Base-by-base conservation (phyloP, 1,140 invertebrate genomes). In the Meloidogyne floridensis region DNA sequence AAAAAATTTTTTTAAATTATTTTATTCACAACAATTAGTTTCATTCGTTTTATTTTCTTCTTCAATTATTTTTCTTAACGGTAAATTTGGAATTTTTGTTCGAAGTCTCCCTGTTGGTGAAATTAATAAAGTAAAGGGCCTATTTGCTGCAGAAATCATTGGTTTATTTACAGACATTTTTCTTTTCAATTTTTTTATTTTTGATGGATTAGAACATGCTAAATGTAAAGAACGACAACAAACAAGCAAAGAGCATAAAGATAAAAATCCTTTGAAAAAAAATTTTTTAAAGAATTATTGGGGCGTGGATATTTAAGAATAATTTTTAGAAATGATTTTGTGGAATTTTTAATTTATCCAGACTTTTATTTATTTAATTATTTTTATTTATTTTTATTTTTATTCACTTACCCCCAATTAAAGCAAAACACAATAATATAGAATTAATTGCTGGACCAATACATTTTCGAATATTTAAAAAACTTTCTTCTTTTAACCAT, bases 401-500 rank as follows among this genome's bases (percentile, higher is more conserved):
- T 65, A 65, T 13, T 65, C n/a, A 65, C n/a, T n/a, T n/a, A 65
- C 59, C 59, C n/a, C 59, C 59, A 65, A 65, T 65, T 65, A 65
- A 65, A 13, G 59, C 59, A 65, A 65, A n/a, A 65, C 59, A 65
- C n/a, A 65, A 65, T 18, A 65, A 65, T n/a, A 65, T 18, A 65
- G 59, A 65, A 65, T 65, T 65, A 65, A 65, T 65, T 65, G 59
- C 7, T n/a, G 59, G 59, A 65, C n/a, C n/a, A 65, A 65, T 65
- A 65, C 59, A 65, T n/a, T n/a, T 15, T 65, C 59, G n/a, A n/a
- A 65, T 65, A 65, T 65, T 65, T 65, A 18, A n/a, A 65, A 65
- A n/a, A 65, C 59, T 65, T 65, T n/a, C 15, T n/a, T 65, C n/a
- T 65, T 65, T 65, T 65, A 65, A 65, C 59, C 59, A 65, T n/a